A percentile compares a stretch with the other conserved stretches of the same genome.
Conservation (phyloP, 1,140 invertebrate species). For the Yoshiicerus persimilis region DNA sequence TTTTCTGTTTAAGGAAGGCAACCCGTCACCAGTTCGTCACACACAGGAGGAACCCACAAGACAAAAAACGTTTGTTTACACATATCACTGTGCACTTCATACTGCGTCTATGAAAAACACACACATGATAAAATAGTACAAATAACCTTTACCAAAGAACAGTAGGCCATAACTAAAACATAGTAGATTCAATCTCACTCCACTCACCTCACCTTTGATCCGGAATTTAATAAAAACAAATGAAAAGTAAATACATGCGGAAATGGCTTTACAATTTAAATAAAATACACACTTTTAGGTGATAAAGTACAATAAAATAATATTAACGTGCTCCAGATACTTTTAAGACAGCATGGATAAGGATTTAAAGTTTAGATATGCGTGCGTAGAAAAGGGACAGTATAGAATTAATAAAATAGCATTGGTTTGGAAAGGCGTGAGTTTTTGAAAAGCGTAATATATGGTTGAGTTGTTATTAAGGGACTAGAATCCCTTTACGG, state of each 20-base stretch:
- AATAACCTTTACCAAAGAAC: not conserved
- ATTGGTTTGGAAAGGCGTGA: too few relatives aligned
- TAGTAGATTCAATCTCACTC: not conserved
- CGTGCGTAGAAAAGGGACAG: too few relatives aligned
- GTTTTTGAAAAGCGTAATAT: too few relatives aligned
- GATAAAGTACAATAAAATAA: not conserved
- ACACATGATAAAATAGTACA: not conserved
- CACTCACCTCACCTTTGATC: not conserved
- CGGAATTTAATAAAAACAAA: not conserved
- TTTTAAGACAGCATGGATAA: too few relatives aligned
- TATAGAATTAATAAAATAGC: too few relatives aligned
- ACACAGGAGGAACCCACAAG: slow-evolving; percentile 28
- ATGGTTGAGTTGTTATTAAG: too few relatives aligned
- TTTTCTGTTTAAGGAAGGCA: not conserved
- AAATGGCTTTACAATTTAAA: not conserved
- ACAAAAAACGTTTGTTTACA: slow-evolving; percentile 28
- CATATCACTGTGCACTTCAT: not conserved
- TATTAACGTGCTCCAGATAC: too few relatives aligned
- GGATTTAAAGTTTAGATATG: too few relatives aligned
- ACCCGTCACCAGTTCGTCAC: slow-evolving; percentile 26
- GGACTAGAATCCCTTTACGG: too few relatives aligned
- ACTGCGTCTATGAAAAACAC: not conserved
- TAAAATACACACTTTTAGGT: not conserved
- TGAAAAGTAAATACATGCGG: not conserved
- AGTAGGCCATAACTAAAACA: not conserved